phyloP scores from a whole-genome alignment of 1,140 invertebrate genomes.

The Orchestia grillus region DNA sequence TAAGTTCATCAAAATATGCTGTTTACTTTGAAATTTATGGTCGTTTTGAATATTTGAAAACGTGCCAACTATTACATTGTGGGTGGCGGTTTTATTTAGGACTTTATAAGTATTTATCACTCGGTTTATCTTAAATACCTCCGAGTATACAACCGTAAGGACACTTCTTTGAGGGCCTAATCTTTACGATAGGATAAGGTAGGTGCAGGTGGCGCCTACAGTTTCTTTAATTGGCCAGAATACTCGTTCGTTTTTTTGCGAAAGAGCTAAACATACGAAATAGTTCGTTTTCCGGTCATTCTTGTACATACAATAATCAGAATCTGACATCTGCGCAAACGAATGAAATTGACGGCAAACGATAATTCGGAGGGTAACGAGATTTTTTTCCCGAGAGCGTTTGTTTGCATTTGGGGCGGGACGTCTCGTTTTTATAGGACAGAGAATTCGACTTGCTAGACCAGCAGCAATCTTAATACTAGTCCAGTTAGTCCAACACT shows the following conservation, averaged over 20 bases:
- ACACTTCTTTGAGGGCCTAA: neutral
- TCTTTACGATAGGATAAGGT: neutral
- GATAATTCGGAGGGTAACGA: neutral
- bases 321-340: neutral
- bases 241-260: neutral
- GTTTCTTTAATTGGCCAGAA: neutral
- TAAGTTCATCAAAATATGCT: neutral
- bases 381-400: neutral
- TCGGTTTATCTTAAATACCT: neutral
- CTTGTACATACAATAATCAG: neutral
- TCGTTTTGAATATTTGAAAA: neutral
- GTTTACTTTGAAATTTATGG: neutral
- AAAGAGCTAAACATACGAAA: neutral
- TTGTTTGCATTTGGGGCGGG: neutral
- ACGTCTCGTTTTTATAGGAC: neutral
- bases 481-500: neutral
- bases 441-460: neutral
- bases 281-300: neutral
- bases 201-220: neutral
- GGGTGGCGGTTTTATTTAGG: neutral
- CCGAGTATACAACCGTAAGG: neutral
- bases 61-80: neutral
- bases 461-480: neutral
- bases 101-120: neutral
- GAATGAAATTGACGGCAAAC: neutral